phyloP scores from a whole-genome alignment of 2,888 invertebrate genomes.

The Cerceris rybyensis region DNA sequence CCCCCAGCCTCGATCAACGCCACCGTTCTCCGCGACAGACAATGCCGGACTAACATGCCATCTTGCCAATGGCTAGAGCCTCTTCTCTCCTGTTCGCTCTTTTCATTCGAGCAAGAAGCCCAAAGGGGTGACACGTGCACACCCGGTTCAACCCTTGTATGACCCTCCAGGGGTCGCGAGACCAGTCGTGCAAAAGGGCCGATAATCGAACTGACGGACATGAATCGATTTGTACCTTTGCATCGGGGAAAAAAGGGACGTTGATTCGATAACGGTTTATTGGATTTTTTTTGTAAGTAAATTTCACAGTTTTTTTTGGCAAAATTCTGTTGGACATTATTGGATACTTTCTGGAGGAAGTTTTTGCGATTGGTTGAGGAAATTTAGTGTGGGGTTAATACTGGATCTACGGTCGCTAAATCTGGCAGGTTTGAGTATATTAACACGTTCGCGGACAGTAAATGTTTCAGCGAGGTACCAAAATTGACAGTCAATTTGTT shows the following conservation, averaged over 20 bases:
- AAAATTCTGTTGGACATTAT: too few relatives aligned
- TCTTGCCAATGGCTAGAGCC: slow-evolving; percentile 32
- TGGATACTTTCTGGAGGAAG: too few relatives aligned
- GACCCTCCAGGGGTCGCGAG: slow-evolving; percentile 50
- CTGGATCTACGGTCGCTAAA: too few relatives aligned
- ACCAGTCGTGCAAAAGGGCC: slow-evolving; percentile 57
- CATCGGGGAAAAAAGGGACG: neutral
- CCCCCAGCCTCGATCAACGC: slow-evolving; percentile 10
- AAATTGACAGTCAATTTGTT: too few relatives aligned
- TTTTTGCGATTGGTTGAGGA: too few relatives aligned
- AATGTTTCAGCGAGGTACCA: too few relatives aligned
- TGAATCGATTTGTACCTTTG: slow-evolving; percentile 7
- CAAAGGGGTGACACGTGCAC: slow-evolving; percentile 50
- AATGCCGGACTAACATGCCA: slow-evolving; percentile 60
- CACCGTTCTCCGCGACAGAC: slow-evolving; percentile 59
- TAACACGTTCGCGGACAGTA: too few relatives aligned
- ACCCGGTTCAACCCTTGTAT: slow-evolving; percentile 35
- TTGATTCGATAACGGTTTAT: neutral
- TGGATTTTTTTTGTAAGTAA: too few relatives aligned
- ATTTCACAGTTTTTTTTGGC: too few relatives aligned
- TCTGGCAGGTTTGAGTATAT: too few relatives aligned
- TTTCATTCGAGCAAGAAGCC: slow-evolving; percentile 26
- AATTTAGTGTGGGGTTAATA: too few relatives aligned
- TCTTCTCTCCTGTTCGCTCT: slow-evolving; percentile 21
- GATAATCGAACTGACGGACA: slow-evolving; percentile 59